Percentiles rank a stretch among this genome's conserved stretches.
phyloP scores from a whole-genome alignment of 2,797 vertebrate species.

The Miichthys miiuy region DNA sequence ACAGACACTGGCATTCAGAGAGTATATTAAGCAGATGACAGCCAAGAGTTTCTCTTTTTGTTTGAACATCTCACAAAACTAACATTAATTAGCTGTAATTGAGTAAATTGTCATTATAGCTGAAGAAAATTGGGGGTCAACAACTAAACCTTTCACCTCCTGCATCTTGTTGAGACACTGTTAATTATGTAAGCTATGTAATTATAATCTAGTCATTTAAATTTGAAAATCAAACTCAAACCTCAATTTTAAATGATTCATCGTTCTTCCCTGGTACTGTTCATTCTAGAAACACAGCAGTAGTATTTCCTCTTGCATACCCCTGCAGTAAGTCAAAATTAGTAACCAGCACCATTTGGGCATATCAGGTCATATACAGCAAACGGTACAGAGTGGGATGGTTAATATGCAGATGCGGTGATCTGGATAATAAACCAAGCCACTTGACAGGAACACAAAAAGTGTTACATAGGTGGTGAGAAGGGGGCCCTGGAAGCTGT shows the following conservation, averaged over 20 bases:
- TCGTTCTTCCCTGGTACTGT: neutral
- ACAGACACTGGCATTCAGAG: neutral
- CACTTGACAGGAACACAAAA: slow-evolving; percentile 70
- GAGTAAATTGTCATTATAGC: neutral
- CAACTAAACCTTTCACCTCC: neutral
- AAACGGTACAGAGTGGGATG: slow-evolving; percentile 80
- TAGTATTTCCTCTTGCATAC: neutral
- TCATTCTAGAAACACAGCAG: neutral
- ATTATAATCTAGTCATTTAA: neutral
- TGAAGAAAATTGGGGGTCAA: neutral
- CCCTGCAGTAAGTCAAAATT: slow-evolving; percentile 38
- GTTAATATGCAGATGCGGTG: slow-evolving; percentile 83
- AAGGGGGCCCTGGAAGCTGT: slow-evolving; percentile 77
- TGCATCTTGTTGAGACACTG: neutral
- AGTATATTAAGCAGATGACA: neutral
- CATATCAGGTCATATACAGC: slow-evolving; percentile 76
- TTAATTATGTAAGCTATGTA: neutral
- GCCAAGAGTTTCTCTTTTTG: neutral
- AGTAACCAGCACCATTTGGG: slow-evolving; percentile 76
- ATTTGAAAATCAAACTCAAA: slow-evolving; percentile 1
- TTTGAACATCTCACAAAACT: neutral
- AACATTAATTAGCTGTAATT: neutral
- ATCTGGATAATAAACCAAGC: slow-evolving; percentile 86
- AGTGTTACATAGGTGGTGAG: slow-evolving; percentile 75
- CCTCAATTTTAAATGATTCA: neutral